These are phyloP conservation scores for Egretta garzetta DNA, from an alignment of 2,113 vertebrate genomes.

Conservation along the genomic window DNA sequence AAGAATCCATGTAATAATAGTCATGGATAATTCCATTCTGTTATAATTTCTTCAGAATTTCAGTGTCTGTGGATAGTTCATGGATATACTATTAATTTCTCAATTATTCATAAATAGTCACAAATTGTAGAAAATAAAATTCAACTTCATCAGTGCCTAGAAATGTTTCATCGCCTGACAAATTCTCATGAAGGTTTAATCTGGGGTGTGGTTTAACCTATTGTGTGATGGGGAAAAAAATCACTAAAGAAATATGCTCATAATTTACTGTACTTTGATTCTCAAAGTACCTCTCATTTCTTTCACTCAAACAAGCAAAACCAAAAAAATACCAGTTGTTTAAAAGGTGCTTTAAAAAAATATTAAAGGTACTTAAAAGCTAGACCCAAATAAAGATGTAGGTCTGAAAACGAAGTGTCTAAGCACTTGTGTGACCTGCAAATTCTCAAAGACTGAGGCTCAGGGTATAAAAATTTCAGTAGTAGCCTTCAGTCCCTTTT, in stretches of 20 bases:
- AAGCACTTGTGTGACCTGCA: not conserved
- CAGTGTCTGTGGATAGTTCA: not conserved
- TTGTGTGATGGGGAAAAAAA: rapidly evolving
- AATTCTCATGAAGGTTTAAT: not conserved
- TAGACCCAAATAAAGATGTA: not conserved
- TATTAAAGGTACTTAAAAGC: not conserved
- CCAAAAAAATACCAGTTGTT: not conserved
- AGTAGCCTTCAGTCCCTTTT: not conserved
- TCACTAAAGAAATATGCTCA: not conserved
- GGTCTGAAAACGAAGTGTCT: not conserved
- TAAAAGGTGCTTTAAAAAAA: not conserved
- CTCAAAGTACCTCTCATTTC: not conserved
- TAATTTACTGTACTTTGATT: not conserved
- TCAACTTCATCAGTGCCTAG: not conserved
- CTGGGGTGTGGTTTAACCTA: not conserved
- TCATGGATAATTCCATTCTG: not conserved
- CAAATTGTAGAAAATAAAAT: not conserved
- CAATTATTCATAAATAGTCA: not conserved
- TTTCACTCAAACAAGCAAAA: not conserved
- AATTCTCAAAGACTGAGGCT: not conserved
- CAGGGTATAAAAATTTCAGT: not conserved
- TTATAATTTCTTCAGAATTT: not conserved
- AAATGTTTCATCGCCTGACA: not conserved
- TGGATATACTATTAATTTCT: not conserved
- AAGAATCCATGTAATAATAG: not conserved